Base-by-base conservation (phyloP, 2,797 vertebrate species). In the Bufotes viridis region DNA sequence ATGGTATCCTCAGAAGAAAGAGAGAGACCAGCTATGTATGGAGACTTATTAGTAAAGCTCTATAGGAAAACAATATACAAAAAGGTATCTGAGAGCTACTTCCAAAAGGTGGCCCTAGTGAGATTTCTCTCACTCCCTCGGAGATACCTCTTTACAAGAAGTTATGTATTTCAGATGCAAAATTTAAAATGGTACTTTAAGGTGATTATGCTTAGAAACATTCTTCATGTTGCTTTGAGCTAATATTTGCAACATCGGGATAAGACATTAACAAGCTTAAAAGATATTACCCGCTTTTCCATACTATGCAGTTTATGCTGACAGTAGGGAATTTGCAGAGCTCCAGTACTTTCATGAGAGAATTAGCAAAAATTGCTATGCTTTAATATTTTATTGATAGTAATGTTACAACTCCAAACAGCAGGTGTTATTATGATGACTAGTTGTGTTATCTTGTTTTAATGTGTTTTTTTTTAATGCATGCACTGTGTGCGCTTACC, bases 201-300 rank as follows among this genome's bases (percentile, higher is more conserved):
- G 55, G 53, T 83, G 29, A 82, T 87, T 82, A 87, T 87, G 58
- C 24, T 14, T 42, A 65, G 92, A 92, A 91, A 91, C 92, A 89
- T 90, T 92, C 75, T 87, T 89, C 88, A 92, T 91, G 90, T 90
- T 94, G 93, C 93, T 94, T 91, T 90, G 87, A 94, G 92, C 91
- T 90, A 69, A 90, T 92, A 91, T 92, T 93, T 93, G 93, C 93
- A 93, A 91, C 93, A 94, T 93, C 93, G 92, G 93, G 92, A 91
- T 93, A 93, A 94, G 93, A 94, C 92, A 94, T 93, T 95, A 95
- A 95, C 93, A 94, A 94, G 93, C 93, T 94, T 94, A 93, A 93
- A 95, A 94, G 92, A 91, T 93, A 94, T 94, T 93, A 94, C 93
- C 91, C 94, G 92, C 91, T 93, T 93, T 91, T 90, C 87, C 90